These are phyloP conservation scores for Drosophila setosimentum DNA, from an alignment of 2,888 invertebrate genomes.

Conservation along the genomic window DNA sequence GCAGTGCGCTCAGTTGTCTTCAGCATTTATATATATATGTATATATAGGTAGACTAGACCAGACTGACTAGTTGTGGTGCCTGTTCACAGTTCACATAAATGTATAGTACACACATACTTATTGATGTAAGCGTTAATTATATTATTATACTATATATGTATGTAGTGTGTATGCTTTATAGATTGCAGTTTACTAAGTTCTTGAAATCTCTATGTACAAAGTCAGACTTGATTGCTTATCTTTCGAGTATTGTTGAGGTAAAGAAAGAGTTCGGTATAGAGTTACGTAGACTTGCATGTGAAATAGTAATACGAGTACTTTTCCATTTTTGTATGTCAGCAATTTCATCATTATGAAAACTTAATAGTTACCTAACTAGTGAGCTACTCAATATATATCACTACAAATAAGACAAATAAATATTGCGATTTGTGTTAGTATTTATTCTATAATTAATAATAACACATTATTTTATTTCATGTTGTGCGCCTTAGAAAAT, in stretches of 20 bases:
- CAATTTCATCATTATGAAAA: constrained; percentile 38
- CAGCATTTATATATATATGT: constrained; percentile 13
- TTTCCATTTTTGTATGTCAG: constrained; percentile 36
- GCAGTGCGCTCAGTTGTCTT: constrained; percentile 58
- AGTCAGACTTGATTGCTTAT: constrained; percentile 83
- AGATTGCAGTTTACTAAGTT: constrained; percentile 46
- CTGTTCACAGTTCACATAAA: constrained; percentile 23
- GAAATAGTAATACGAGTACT: constrained; percentile 37
- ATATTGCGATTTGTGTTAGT: constrained; percentile 14
- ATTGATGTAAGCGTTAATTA: constrained; percentile 55
- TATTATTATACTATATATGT: constrained; percentile 15
- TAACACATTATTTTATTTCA: constrained; percentile 50
- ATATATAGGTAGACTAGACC: not conserved
- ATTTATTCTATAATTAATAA: constrained; percentile 25
- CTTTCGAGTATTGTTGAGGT: constrained; percentile 70
- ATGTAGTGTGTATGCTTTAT: constrained; percentile 22
- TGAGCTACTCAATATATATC: constrained; percentile 29
- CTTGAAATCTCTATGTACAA: constrained; percentile 81
- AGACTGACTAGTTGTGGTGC: constrained; percentile 15
- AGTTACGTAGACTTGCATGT: constrained; percentile 51
- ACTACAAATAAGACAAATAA: constrained; percentile 37
- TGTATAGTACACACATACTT: constrained; percentile 26
- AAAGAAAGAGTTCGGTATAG: constrained; percentile 71
- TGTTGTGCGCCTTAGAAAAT: constrained; percentile 61
- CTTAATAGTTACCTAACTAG: constrained; percentile 39